These are phyloP conservation scores for Plagodis pulveraria DNA, from an alignment of 2,888 invertebrate species.

Conservation along the genomic window DNA sequence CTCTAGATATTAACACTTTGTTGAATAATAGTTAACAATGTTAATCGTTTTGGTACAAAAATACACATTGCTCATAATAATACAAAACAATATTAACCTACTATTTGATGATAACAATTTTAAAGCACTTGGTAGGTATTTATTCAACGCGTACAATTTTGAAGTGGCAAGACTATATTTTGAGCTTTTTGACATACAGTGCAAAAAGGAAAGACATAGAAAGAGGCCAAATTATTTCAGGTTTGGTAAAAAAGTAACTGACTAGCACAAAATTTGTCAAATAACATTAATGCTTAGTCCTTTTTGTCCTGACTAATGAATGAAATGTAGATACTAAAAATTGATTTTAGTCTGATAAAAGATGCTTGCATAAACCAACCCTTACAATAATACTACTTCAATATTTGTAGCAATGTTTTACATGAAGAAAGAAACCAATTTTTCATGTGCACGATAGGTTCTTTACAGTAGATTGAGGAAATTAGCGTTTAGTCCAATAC, in stretches of 20 bases:
- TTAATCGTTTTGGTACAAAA: slow-evolving; percentile 64
- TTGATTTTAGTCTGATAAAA: too few relatives aligned
- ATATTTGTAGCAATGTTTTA: not conserved
- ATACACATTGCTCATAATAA: slow-evolving; percentile 55
- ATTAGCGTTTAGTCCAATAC: slow-evolving; percentile 55
- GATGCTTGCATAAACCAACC: too few relatives aligned
- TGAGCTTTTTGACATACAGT: slow-evolving; percentile 12
- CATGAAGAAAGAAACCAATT: not conserved
- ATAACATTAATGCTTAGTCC: too few relatives aligned
- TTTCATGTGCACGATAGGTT: not conserved
- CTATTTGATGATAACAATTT: slow-evolving; percentile 15
- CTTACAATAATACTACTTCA: too few relatives aligned
- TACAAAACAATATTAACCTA: slow-evolving; percentile 50
- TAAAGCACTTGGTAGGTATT: slow-evolving; percentile 27
- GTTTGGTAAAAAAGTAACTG: too few relatives aligned
- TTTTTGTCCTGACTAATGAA: too few relatives aligned
- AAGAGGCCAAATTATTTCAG: not conserved
- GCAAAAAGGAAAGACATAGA: not conserved
- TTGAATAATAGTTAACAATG: slow-evolving; percentile 43
- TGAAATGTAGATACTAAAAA: too few relatives aligned
- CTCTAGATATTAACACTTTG: slow-evolving; percentile 41
- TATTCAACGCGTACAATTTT: slow-evolving; percentile 13
- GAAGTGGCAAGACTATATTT: slow-evolving; percentile 18
- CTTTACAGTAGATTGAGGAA: slow-evolving; percentile 32
- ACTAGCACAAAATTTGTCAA: too few relatives aligned